Base-by-base conservation (phyloP, 2,113 vertebrate genomes). In the Peromyscus maniculatus region DNA sequence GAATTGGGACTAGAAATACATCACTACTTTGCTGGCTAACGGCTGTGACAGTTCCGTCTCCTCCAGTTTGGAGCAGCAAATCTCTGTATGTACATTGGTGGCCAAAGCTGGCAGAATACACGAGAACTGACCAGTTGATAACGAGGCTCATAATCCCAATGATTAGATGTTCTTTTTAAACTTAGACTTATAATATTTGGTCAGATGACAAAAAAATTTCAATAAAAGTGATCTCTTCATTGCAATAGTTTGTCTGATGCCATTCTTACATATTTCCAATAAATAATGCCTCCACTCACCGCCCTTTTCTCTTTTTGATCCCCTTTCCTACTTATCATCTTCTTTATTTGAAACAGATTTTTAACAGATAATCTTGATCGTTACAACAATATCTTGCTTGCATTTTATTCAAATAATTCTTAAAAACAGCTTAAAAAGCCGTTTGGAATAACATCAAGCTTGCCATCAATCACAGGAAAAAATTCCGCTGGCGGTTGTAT, bases 401-500 rank as follows among this genome's bases (percentile, higher is more conserved):
- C 98, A 99, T 99, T 99, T 99, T 99, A 99, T 99, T 99, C 99
- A 99, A 99, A 99, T 99, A 99, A 99, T 99, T 99, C 99, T 99
- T 99, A 99, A 99, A 99, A 99, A 99, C 99, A 99, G 99, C 99
- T 99, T 99, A 99, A 99, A 99, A 99, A 99, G 98, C 99, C 98
- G 99, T 99, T 99, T 99, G 99, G 99, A 99, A 98, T 98, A 98
- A 99, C 99, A 99, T 99, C 99, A 99, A 99, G 99, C 98, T 98
- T 98, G 93, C 99, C 99, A 99, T 99, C 99, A 99, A 99, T 99
- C 99, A 99, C 99, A 98, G 89, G 99, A 98, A 99, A 99, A 99
- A 99, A 99, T 99, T 99, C 99, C 99, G 99, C 99, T 99, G 99
- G 99, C 99, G 99, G 99, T 99, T 99, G 99, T 99, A 99, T 99